A percentile compares a stretch with the other conserved stretches of the same genome.
Conservation (phyloP, 1,140 invertebrate genomes). For the Lutraria rhynchaena region DNA sequence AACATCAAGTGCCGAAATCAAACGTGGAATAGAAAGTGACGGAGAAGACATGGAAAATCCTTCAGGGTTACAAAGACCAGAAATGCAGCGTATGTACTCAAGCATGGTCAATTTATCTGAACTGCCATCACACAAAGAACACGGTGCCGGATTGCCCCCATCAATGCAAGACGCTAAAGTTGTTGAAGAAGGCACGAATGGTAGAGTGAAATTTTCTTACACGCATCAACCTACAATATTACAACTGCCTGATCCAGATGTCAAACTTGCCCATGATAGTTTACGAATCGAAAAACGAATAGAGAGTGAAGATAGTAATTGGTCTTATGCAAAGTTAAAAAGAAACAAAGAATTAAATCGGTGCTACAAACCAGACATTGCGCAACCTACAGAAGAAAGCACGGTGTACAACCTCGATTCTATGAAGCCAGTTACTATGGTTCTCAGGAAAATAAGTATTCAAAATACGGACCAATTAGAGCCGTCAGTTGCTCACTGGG, state of each 20-base stretch:
- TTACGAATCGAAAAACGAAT: constrained; percentile 32
- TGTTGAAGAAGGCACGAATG: background rate
- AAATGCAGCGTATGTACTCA: constrained; percentile 17
- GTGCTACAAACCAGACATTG: constrained; percentile 46
- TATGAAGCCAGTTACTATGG: constrained; percentile 49
- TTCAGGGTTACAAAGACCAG: constrained; percentile 3
- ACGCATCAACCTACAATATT: constrained; percentile 44
- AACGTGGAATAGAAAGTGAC: constrained; percentile 4
- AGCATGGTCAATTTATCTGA: constrained; percentile 53
- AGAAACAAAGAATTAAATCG: constrained; percentile 47
- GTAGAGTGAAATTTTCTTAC: constrained; percentile 41
- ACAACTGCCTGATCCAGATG: constrained; percentile 47
- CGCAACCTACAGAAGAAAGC: constrained; percentile 14
- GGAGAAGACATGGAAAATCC: background rate
- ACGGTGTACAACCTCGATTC: constrained; percentile 34
- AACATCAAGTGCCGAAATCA: constrained; percentile 53
- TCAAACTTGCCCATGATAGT: constrained; percentile 19
- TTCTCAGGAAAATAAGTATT: constrained; percentile 57
- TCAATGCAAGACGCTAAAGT: constrained; percentile 9
- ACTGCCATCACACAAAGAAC: constrained; percentile 22
- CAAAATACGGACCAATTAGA: constrained; percentile 42
- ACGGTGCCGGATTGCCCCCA: background rate
- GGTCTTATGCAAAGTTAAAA: constrained; percentile 52
- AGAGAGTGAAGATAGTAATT: constrained; percentile 41
- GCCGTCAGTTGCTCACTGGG: background rate